These are phyloP conservation scores for Clarias platycephalus DNA, from an alignment of 2,797 vertebrate genomes.

Conservation along the genomic window DNA sequence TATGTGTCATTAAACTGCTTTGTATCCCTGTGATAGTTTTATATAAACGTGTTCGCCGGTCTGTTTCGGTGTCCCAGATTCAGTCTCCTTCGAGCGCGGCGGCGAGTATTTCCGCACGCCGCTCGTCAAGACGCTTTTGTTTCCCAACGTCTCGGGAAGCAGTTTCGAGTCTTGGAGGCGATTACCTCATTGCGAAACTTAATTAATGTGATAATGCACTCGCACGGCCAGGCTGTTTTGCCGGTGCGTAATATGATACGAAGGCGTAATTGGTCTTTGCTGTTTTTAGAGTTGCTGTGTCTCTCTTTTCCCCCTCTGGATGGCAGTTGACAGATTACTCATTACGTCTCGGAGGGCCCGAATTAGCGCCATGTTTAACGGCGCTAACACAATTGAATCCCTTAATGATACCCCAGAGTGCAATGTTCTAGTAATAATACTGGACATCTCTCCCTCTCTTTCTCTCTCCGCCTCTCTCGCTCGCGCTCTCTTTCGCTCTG, in stretches of 20 bases:
- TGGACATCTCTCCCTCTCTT: slow-evolving; percentile 55
- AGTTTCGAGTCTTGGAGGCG: slow-evolving; percentile 42
- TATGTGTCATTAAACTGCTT: neutral
- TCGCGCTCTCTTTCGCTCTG: neutral
- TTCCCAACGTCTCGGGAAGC: slow-evolving; percentile 30
- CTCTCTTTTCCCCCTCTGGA: slow-evolving; percentile 54
- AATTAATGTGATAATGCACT: slow-evolving; percentile 59
- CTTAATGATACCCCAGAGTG: slow-evolving; percentile 63
- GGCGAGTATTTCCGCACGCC: neutral
- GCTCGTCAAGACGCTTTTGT: slow-evolving; percentile 6
- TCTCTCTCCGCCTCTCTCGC: slow-evolving; percentile 26
- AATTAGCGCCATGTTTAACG: slow-evolving; percentile 62
- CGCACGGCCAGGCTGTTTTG: slow-evolving; percentile 47
- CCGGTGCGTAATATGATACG: slow-evolving; percentile 59
- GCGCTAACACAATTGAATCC: slow-evolving; percentile 64
- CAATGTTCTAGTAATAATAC: slow-evolving; percentile 61
- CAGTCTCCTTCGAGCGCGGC: too few species aligned
- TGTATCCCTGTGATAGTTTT: neutral
- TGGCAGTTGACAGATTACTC: slow-evolving; percentile 61
- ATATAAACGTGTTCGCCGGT: neutral
- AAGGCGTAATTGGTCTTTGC: slow-evolving; percentile 62
- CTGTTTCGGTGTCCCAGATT: neutral
- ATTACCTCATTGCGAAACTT: slow-evolving; percentile 59
- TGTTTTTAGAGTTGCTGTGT: slow-evolving; percentile 55
- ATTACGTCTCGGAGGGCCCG: slow-evolving; percentile 59